Conservation (phyloP, 2,888 invertebrate species). For the Volucella zonaria region DNA sequence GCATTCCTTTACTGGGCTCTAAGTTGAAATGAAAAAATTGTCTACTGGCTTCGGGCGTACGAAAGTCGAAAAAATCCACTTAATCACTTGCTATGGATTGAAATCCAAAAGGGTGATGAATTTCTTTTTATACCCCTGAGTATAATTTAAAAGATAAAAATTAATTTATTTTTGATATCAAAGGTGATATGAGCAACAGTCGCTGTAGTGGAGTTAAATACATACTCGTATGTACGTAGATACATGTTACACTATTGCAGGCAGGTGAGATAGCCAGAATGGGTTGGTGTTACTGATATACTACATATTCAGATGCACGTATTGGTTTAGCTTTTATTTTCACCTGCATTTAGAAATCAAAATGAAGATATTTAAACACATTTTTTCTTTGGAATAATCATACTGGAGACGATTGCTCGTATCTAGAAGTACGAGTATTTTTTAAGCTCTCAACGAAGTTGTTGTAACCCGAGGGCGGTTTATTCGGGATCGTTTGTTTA, state of each 20-base stretch:
- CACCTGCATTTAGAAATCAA: background rate
- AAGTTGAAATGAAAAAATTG: conserved; percentile 1
- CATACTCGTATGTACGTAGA: too few species aligned
- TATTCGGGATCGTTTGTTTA: conserved; percentile 20
- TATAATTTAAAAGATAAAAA: conserved; percentile 56
- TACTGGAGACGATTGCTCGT: background rate
- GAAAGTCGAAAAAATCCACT: conserved; percentile 24
- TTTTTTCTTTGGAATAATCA: conserved; percentile 5
- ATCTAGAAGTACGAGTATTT: background rate
- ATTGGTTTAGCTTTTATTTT: conserved; percentile 25
- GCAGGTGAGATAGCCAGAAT: conserved; percentile 56
- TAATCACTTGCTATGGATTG: conserved; percentile 52
- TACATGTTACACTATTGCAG: background rate
- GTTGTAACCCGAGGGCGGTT: conserved; percentile 1
- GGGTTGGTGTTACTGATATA: conserved; percentile 26
- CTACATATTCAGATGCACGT: background rate
- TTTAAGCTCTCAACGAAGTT: background rate
- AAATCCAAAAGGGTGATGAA: conserved; percentile 46
- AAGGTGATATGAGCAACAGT: conserved; percentile 37
- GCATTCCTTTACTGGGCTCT: background rate
- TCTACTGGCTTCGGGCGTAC: conserved; percentile 2
- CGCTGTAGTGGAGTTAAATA: conserved; percentile 14
- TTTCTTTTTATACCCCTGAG: conserved; percentile 67
- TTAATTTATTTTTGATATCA: conserved; percentile 45
- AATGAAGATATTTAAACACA: background rate